These are phyloP conservation scores for Labroides dimidiatus DNA, from an alignment of 2,797 vertebrate genomes.

Conservation along the genomic window DNA sequence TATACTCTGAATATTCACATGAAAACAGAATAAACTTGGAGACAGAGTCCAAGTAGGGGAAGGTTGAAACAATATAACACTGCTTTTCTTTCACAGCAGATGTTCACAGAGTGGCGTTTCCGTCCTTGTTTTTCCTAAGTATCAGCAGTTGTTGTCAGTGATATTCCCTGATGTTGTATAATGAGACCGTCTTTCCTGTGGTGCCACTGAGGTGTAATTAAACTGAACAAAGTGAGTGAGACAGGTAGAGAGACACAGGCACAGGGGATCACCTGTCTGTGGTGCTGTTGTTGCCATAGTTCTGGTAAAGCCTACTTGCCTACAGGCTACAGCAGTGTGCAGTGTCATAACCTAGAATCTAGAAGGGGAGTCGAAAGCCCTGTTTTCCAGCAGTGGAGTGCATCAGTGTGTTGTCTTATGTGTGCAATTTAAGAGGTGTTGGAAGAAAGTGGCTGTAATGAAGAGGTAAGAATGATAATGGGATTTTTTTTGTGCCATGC, in stretches of 20 bases:
- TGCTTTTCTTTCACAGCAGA: neutral
- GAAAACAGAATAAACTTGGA: conserved; percentile 26
- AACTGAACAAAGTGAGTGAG: conserved; percentile 1
- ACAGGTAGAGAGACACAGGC: neutral
- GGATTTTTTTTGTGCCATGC: conserved; percentile 14
- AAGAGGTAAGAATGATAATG: conserved; percentile 24
- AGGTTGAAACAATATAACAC: neutral
- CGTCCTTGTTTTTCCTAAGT: conserved; percentile 19
- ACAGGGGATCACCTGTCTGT: conserved; percentile 49
- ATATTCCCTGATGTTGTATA: conserved; percentile 24
- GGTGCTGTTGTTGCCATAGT: conserved; percentile 25
- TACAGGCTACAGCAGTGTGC: conserved; percentile 48
- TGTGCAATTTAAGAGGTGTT: conserved; percentile 25
- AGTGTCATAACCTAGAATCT: conserved; percentile 44
- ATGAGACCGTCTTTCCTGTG: conserved; percentile 14
- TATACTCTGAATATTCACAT: conserved; percentile 7
- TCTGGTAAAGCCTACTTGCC: conserved; percentile 39
- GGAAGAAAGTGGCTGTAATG: conserved; percentile 33
- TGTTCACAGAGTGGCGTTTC: conserved; percentile 1
- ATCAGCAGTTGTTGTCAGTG: neutral
- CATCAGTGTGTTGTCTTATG: conserved; percentile 23
- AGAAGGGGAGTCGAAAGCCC: conserved; percentile 26
- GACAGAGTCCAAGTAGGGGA: conserved; percentile 19
- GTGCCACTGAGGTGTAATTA: conserved; percentile 26
- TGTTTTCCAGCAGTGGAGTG: conserved; percentile 47